Conservation (phyloP, 2,113 vertebrate genomes). For the Anguilla rostrata region DNA sequence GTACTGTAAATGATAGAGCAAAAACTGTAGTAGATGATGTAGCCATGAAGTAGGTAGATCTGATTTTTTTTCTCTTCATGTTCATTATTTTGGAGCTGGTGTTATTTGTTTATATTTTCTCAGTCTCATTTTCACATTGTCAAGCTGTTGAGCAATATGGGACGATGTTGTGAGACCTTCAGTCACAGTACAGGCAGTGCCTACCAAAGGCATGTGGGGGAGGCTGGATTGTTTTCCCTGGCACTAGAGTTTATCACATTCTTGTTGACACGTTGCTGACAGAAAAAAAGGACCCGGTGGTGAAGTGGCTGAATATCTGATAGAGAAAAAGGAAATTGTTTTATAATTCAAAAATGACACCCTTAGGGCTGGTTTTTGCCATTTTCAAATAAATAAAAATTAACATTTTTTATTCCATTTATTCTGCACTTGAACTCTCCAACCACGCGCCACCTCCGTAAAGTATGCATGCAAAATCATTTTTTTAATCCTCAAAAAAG, state of each 20-base stretch:
- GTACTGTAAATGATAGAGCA: too few species aligned
- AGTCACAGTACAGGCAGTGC: slow-evolving; percentile 3
- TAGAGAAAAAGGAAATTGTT: slow-evolving; percentile 20
- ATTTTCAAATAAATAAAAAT: neutral
- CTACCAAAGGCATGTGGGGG: neutral
- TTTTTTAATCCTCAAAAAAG: too few species aligned
- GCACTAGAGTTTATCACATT: slow-evolving; percentile 5
- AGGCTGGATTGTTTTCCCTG: slow-evolving; percentile 13
- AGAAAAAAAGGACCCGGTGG: neutral
- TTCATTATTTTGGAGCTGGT: neutral
- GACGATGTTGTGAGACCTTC: slow-evolving; percentile 2
- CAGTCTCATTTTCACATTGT: neutral
- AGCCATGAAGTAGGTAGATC: neutral
- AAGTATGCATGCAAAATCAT: too few species aligned
- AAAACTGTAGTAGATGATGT: neutral
- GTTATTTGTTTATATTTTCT: neutral
- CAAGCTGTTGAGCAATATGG: neutral
- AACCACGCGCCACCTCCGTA: neutral
- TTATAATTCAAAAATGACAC: neutral
- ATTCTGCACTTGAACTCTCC: neutral
- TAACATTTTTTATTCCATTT: neutral
- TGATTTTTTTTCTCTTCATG: neutral
- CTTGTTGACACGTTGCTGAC: slow-evolving; percentile 13
- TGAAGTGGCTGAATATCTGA: neutral
- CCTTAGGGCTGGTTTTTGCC: neutral